These are phyloP conservation scores for Thymelicus acteon DNA, from an alignment of 2,888 invertebrate genomes.

Conservation along the genomic window DNA sequence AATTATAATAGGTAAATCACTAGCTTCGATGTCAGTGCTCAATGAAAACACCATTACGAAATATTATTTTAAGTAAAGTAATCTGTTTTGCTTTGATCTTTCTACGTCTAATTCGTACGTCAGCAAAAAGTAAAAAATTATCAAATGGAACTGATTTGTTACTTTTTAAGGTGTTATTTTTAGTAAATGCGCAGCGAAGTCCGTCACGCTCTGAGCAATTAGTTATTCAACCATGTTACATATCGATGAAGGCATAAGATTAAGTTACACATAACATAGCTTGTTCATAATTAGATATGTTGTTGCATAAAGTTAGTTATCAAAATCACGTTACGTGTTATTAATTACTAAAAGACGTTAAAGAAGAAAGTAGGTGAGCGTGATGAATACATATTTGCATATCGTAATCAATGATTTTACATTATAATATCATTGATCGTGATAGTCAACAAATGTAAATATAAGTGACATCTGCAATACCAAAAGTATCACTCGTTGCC, in stretches of 20 bases:
- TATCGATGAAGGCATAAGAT: neutral
- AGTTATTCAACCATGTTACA: slow-evolving; percentile 1
- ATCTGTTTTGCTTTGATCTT: too few relatives aligned
- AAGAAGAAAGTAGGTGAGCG: slow-evolving; percentile 22
- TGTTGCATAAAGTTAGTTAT: slow-evolving; percentile 23
- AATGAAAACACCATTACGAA: too few relatives aligned
- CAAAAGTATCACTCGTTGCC: too few relatives aligned
- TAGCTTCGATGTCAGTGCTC: too few relatives aligned
- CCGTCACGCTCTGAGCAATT: neutral
- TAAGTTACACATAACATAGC: neutral
- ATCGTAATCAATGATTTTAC: too few relatives aligned
- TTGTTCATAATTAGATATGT: slow-evolving; percentile 10
- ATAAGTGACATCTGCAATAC: too few relatives aligned
- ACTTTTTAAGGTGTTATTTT: neutral
- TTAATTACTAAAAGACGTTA: neutral
- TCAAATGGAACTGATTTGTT: neutral
- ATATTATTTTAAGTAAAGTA: too few relatives aligned
- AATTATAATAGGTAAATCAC: too few relatives aligned
- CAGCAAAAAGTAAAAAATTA: neutral
- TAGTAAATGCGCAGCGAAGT: neutral
- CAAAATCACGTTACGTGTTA: neutral
- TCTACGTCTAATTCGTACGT: too few relatives aligned
- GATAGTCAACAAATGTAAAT: too few relatives aligned
- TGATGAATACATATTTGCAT: neutral
- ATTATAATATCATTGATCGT: too few relatives aligned